Conservation (phyloP, 2,888 invertebrate genomes). For the Drosophila eohydei region DNA sequence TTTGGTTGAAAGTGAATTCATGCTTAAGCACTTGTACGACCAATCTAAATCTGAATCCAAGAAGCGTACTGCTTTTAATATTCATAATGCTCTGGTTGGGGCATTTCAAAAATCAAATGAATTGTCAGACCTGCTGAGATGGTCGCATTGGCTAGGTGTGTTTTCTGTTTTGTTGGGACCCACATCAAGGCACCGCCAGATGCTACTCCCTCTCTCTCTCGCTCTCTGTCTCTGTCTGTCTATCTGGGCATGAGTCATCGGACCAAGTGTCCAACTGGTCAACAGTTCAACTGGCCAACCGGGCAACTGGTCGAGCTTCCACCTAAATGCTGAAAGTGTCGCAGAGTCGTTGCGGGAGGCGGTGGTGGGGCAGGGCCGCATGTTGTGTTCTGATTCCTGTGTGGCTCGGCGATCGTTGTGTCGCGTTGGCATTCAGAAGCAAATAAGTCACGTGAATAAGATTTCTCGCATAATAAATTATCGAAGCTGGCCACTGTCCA, state of each 20-base stretch:
- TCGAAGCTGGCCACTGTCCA: conserved; percentile 59
- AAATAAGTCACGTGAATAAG: conserved; percentile 83
- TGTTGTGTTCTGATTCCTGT: conserved; percentile 59
- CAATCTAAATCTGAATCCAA: neutral
- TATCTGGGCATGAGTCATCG: conserved; percentile 39
- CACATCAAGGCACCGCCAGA: conserved; percentile 75
- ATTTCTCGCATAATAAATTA: conserved; percentile 84
- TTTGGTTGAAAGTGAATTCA: neutral
- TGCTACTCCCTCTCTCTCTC: conserved; percentile 17
- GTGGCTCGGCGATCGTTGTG: conserved; percentile 51
- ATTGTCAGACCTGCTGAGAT: conserved; percentile 23
- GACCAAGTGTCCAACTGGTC: conserved; percentile 44
- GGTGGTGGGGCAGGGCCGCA: conserved; percentile 1
- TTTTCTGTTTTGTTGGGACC: conserved; percentile 48
- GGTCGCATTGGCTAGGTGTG: conserved; percentile 34
- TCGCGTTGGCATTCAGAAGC: conserved; percentile 73
- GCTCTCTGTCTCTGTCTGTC: neutral
- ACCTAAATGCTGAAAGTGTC: conserved; percentile 6
- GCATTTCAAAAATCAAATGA: conserved; percentile 26
- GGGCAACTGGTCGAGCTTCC: conserved; percentile 35
- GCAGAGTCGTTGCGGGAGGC: conserved; percentile 3
- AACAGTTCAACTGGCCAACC: conserved; percentile 44
- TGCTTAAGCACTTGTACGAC: neutral
- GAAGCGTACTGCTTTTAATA: neutral
- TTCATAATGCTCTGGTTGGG: conserved; percentile 4